These are phyloP conservation scores for Telenomus remus DNA, from an alignment of 1,140 invertebrate species.

Conservation along the genomic window DNA sequence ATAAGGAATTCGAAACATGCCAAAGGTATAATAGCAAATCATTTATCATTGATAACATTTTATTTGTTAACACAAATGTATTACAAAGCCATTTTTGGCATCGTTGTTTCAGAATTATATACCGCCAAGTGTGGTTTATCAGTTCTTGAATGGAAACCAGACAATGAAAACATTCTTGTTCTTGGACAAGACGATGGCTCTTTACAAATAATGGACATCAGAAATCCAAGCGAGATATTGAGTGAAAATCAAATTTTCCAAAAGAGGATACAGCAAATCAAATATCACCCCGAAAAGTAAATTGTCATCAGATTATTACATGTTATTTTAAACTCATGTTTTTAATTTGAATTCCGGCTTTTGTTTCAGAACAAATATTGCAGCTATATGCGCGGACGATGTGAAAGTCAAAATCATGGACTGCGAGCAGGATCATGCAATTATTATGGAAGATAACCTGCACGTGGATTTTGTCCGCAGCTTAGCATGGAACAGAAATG, in stretches of 20 bases:
- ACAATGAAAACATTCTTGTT: conserved; percentile 60
- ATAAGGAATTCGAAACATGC: conserved; percentile 64
- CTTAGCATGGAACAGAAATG: conserved; percentile 66
- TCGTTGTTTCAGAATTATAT: conserved; percentile 63
- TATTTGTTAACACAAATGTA: too few species aligned
- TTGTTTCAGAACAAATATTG: conserved; percentile 53
- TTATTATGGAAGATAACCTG: conserved; percentile 57
- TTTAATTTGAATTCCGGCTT: neutral
- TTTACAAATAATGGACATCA: conserved; percentile 63
- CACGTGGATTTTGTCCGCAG: conserved; percentile 70
- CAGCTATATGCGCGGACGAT: conserved; percentile 66
- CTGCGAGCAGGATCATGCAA: conserved; percentile 39
- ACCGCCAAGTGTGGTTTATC: conserved; percentile 58
- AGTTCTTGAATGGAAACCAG: conserved; percentile 62
- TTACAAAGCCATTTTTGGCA: neutral
- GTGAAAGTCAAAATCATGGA: conserved; percentile 64
- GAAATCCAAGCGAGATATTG: conserved; percentile 51
- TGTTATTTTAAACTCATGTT: neutral
- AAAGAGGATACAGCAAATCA: conserved; percentile 62
- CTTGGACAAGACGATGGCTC: conserved; percentile 64
- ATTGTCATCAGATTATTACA: conserved; percentile 4
- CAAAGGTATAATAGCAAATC: conserved; percentile 51
- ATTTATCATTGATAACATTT: too few species aligned
- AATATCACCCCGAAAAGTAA: conserved; percentile 66
- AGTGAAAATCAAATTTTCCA: conserved; percentile 42